Base-by-base conservation (phyloP, 2,113 vertebrate species). In the Eptatretus burgeri region DNA sequence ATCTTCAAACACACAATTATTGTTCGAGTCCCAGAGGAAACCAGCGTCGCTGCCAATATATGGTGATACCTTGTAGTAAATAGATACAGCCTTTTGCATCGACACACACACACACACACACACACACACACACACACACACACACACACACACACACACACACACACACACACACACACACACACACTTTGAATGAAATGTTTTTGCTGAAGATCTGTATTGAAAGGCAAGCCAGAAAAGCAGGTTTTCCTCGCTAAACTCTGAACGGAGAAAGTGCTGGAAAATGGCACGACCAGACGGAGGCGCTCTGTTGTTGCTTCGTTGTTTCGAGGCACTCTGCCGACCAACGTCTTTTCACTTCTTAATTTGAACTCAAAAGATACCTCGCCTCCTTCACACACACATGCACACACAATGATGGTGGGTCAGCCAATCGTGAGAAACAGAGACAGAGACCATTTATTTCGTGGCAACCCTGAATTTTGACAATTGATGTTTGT, bases 221-320 rank as follows among this genome's bases (percentile, higher is more conserved):
- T n/a, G n/a, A 56, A 14, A 98, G 49, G 87, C 81, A 53, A 95
- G 75, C 91, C 91, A 98, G 78, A 98, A 98, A 68, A 98, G 80
- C 64, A 98, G 79, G 74, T 98, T 98, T 74, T 98, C 91, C 70
- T 98, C 91, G 13, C 91, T 98, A 71, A 95, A 95, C 70, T 98
- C 91, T 0, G 86, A 89, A 68, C 84, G 82, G 68, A 98, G 79
- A 73, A 95, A 98, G 72, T 95, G 82, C 66, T 79, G 72, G 75
- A 98, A 98, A 68, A 93, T 70, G 67, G 86, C 82, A 69, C 86
- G 78, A 65, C 91, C 91, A 63, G 85, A 82, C 64, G 80, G 69
- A 49, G 83, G 18, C 52, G 18, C 52, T 16, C 14, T 56, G 14
- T 16, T 17, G 52, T 17, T 16, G 52, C 14, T 56, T 56, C 52